Conservation (phyloP, 2,888 invertebrate genomes). For the Scaptomyza caliginosa region DNA sequence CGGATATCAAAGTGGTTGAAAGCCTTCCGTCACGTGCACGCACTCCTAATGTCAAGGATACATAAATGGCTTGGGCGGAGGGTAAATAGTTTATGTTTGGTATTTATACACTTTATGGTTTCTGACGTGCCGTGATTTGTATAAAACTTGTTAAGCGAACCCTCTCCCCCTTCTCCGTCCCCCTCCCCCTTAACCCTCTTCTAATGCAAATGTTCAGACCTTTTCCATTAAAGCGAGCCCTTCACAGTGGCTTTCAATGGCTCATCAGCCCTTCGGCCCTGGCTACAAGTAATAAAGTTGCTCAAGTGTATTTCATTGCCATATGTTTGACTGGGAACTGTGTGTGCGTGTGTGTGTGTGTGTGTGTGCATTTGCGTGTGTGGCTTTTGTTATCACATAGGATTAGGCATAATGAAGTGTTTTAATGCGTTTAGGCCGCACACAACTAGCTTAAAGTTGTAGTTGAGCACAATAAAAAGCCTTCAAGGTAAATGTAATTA, state of each 20-base stretch:
- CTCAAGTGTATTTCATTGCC: slow-evolving; percentile 73
- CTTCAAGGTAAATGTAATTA: slow-evolving; percentile 60
- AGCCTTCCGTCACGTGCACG: slow-evolving; percentile 68
- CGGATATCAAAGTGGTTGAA: slow-evolving; percentile 74
- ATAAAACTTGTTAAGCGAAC: slow-evolving; percentile 61
- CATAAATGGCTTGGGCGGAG: slow-evolving; percentile 28
- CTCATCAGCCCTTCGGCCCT: slow-evolving; percentile 30
- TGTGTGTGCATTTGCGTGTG: slow-evolving; percentile 49
- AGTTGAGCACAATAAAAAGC: slow-evolving; percentile 47
- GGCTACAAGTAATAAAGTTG: slow-evolving; percentile 68
- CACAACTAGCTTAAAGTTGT: slow-evolving; percentile 28
- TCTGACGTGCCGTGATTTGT: slow-evolving; percentile 79
- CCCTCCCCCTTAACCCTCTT: no score
- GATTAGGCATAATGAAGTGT: slow-evolving; percentile 79
- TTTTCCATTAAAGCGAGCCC: slow-evolving; percentile 69
- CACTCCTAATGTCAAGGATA: slow-evolving; percentile 73
- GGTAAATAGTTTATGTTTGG: slow-evolving; percentile 67
- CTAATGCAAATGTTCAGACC: slow-evolving; percentile 66
- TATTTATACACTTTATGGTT: slow-evolving; percentile 81
- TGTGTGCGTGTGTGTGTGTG: no score
- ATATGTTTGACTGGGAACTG: slow-evolving; percentile 60
- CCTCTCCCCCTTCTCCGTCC: slow-evolving; percentile 13
- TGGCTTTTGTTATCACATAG: slow-evolving; percentile 79
- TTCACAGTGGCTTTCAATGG: slow-evolving; percentile 42
- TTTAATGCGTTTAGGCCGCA: slow-evolving; percentile 75